Conservation (phyloP, 2,888 invertebrate genomes). For the Drosophila pullipes region DNA sequence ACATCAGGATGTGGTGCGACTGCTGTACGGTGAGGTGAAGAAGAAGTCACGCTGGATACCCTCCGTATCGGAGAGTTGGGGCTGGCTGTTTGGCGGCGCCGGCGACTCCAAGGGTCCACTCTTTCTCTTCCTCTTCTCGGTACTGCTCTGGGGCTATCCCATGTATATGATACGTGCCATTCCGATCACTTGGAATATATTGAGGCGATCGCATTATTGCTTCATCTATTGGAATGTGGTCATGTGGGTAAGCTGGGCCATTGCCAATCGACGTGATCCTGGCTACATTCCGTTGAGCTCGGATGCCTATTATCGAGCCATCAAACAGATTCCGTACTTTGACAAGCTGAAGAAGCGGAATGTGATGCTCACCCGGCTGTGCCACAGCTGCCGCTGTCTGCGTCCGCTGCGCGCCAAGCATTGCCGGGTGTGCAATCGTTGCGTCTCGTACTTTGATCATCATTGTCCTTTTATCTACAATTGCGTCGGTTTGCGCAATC, state of each 20-base stretch:
- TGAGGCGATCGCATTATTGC: slow-evolving; percentile 94
- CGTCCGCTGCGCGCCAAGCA: slow-evolving; percentile 95
- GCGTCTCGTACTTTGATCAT: slow-evolving; percentile 96
- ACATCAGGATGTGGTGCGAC: slow-evolving; percentile 93
- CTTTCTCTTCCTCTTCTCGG: slow-evolving; percentile 93
- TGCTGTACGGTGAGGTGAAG: slow-evolving; percentile 93
- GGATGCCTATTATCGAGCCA: slow-evolving; percentile 95
- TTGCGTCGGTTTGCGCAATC: slow-evolving; percentile 95
- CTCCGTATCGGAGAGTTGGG: slow-evolving; percentile 94
- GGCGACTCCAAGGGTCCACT: slow-evolving; percentile 96
- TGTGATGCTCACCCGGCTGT: slow-evolving; percentile 91
- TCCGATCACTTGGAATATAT: slow-evolving; percentile 95
- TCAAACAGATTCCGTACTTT: slow-evolving; percentile 96
- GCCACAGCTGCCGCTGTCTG: slow-evolving; percentile 95
- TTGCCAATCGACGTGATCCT: slow-evolving; percentile 95
- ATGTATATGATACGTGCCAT: slow-evolving; percentile 96
- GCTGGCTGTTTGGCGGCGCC: slow-evolving; percentile 94
- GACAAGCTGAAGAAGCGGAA: slow-evolving; percentile 96
- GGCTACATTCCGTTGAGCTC: slow-evolving; percentile 95
- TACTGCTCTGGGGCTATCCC: slow-evolving; percentile 96
- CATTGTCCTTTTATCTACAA: slow-evolving; percentile 98
- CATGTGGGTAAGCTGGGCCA: slow-evolving; percentile 97
- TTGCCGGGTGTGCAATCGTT: slow-evolving; percentile 95
- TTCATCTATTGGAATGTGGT: slow-evolving; percentile 96
- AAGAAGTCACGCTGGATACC: slow-evolving; percentile 94